Evolutionary conservation across 2,113 vertebrate species (phyloP), one percentile per base, ranked within the genome.

Genomic region (Saimiri boliviensis): DNA sequence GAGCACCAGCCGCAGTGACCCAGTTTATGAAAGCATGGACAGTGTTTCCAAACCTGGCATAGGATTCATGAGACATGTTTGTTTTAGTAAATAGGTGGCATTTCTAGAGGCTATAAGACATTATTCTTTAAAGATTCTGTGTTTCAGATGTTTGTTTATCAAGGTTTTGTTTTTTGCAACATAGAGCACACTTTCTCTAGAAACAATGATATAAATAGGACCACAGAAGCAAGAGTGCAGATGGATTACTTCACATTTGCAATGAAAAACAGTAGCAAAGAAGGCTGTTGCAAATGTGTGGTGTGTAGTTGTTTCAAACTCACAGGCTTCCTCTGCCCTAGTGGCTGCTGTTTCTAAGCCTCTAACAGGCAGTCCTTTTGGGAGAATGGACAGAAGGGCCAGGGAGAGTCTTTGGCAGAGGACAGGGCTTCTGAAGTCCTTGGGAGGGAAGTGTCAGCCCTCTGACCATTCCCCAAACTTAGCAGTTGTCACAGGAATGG

Each of bases 201-300:
- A 85, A 93, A 54, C 25, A 9, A n/a, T 42, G 63, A 45, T 52
- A 73, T 73, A 68, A 77, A 73, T 79, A 89, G 94, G 89, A 42
- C 45, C 77, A 60, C 54, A 56, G 58, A 86, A 79, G 71, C 66
- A 77, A 76, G 76, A 70, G 60, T 4, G 19, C 68, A 66, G 85
- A 90, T 35, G 58, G 70, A 60, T 66, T 68, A 32, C 47, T 95
- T 81, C 49, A 52, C n/a, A 85, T 92, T 96, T 92, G 47, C 84
- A 54, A 77, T 93, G 86, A 93, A 71, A 58, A 83, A 42, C 42
- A 71, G 52, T 9, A 27, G 30, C 77, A 4, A 21, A 58, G 73
- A n/a, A 86, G 66, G 79, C 27, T 84, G 49, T 63, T 85, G 25
- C 47, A 81, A 94, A 89, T 77, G 76, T 45, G 8, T 32, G 32